Evolutionary conservation across 1,140 invertebrate genomes (phyloP), one percentile per base, ranked within the genome.

Genomic region (Aradophagus sp.): DNA sequence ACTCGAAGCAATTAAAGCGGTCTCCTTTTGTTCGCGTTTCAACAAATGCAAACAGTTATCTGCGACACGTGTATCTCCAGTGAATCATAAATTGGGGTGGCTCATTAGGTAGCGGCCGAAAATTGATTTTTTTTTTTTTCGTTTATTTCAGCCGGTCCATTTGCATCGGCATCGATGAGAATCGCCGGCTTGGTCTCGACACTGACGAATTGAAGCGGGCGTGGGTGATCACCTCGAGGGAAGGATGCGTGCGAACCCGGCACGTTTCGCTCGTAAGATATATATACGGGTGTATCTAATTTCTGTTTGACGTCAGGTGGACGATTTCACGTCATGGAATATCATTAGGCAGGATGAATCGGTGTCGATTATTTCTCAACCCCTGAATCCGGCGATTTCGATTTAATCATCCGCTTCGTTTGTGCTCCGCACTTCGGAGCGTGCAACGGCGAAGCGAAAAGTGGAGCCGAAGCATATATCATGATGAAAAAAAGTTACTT

Each of bases 161-260:
- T 69, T 66, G 69, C 53, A 77, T 45, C 27, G 11, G 15, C 39
- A 14, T 69, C 63, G 75, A 75, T 81, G 78, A 77, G 78, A 82
- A 81, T 73, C 50, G 50, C 15, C 77, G 52, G 78, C 67, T 58
- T 82, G 80, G 48, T 39, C 26, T 68, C 75, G 78, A 82, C 80
- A 80, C 71, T 81, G 79, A 81, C 61, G 68, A 79, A 82, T 82
- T 69, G 68, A 79, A 76, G 32, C 20, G 59, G 74, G 16, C 36
- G 77, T 76, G 77, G 73, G 77, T 72, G 52, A 61, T 59, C 42
- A 45, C 31, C 13, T 41, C 29, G 58, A 55, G 74, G 50, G 55
- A 35, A 56, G 39, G 53, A 71, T 58, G 76, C 62, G 66, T 61
- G 67, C 67, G 69, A 71, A 67, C 65, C 23, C 10, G 17, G 50